These are phyloP conservation scores for Drosophila nigricruria DNA, from an alignment of 2,888 invertebrate species.

Conservation along the genomic window DNA sequence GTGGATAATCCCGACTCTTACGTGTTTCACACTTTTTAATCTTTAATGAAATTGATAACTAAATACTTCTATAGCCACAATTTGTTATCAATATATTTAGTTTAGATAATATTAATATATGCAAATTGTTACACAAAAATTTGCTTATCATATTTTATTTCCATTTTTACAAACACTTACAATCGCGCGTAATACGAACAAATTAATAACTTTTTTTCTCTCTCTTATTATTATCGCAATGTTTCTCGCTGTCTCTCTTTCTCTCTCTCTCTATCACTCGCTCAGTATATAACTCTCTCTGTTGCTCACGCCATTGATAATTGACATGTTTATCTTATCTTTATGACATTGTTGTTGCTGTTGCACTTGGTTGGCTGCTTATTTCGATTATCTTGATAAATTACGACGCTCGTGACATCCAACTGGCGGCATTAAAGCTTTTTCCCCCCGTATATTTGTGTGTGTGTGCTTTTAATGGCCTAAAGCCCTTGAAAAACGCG, in stretches of 20 bases:
- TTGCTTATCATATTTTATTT: neutral
- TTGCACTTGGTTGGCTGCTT: constrained; percentile 56
- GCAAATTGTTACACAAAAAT: neutral
- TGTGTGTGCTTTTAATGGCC: constrained; percentile 21
- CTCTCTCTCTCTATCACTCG: neutral
- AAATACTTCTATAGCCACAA: neutral
- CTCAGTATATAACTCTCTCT: constrained; percentile 6
- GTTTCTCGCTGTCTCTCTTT: neutral
- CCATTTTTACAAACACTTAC: neutral
- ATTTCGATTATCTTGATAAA: constrained; percentile 78
- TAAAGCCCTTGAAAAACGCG: constrained; percentile 51
- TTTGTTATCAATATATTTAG: neutral
- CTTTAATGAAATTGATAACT: neutral
- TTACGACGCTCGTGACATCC: constrained; percentile 72
- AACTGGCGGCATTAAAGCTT: constrained; percentile 41
- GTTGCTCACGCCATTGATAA: constrained; percentile 56
- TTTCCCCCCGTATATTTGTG: constrained; percentile 11
- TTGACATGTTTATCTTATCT: constrained; percentile 76
- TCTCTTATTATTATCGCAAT: constrained; percentile 58
- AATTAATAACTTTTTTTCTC: constrained; percentile 4
- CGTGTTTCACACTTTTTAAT: neutral
- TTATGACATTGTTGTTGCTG: constrained; percentile 59
- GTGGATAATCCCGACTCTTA: neutral
- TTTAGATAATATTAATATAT: neutral
- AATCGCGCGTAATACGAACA: neutral